Evolutionary conservation across 2,888 invertebrate species (phyloP).

Genomic region (Eucriotettix oculatus): DNA sequence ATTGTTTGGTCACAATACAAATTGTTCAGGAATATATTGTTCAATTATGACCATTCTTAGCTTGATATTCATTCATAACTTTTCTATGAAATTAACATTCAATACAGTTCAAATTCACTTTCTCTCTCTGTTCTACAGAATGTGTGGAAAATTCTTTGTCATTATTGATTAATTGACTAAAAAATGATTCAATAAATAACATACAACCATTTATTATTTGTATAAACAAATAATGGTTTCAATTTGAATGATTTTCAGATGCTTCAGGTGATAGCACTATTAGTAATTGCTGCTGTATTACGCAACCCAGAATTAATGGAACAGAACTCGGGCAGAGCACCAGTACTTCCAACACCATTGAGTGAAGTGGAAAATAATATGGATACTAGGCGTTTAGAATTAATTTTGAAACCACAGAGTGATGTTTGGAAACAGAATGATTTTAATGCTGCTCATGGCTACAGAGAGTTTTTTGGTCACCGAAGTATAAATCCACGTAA

Average conservation of each 20-base stretch:
- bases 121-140: too few relatives aligned
- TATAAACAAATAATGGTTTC: too few relatives aligned
- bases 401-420: constrained; percentile 2
- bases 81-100: too few relatives aligned
- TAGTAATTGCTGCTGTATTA: constrained; percentile 55
- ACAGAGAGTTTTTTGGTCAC: constrained; percentile 30
- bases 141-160: too few relatives aligned
- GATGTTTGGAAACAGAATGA: background rate
- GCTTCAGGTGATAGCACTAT: constrained; percentile 56
- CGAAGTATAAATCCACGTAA: constrained; percentile 50
- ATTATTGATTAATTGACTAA: too few relatives aligned
- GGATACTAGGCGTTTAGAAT: constrained; percentile 14
- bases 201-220: too few relatives aligned
- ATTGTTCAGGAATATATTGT: too few relatives aligned
- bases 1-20: too few relatives aligned
- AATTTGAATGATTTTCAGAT: constrained; percentile 33
- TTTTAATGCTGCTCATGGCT: constrained; percentile 4
- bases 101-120: too few relatives aligned
- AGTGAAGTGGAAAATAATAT: constrained; percentile 40
- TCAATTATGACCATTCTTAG: too few relatives aligned
- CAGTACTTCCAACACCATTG: constrained; percentile 49
- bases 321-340: constrained; percentile 19
- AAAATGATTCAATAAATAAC: too few relatives aligned
- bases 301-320: constrained; percentile 53
- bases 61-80: too few relatives aligned